These are phyloP conservation scores for Melinaea marsaeus DNA, from an alignment of 2,888 invertebrate genomes.

Conservation along the genomic window DNA sequence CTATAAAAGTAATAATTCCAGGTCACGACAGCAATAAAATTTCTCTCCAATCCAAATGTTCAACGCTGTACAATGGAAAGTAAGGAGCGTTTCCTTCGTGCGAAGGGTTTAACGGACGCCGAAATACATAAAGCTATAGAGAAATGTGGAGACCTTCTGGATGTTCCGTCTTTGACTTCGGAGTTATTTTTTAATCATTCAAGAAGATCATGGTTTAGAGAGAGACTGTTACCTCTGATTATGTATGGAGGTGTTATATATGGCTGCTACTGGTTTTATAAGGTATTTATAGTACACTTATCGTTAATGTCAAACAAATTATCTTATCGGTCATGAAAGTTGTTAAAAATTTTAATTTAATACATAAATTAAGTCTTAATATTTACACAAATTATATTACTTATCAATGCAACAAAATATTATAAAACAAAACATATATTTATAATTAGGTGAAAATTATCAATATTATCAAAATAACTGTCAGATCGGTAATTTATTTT, in stretches of 20 bases:
- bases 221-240: slow-evolving; percentile 83
- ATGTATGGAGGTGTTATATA: slow-evolving; percentile 88
- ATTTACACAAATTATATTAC: too few species aligned
- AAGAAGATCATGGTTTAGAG: slow-evolving; percentile 75
- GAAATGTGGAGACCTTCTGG: slow-evolving; percentile 73
- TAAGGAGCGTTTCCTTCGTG: slow-evolving; percentile 86
- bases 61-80: slow-evolving; percentile 85
- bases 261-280: slow-evolving; percentile 88
- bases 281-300: slow-evolving; percentile 71
- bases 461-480: too few species aligned
- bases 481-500: too few species aligned
- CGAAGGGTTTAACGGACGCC: slow-evolving; percentile 85
- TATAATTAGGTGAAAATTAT: too few species aligned
- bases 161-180: slow-evolving; percentile 59
- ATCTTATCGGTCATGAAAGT: too few species aligned
- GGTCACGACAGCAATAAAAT: slow-evolving; percentile 91
- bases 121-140: slow-evolving; percentile 87
- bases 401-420: too few species aligned
- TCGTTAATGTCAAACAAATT: too few species aligned
- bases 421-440: too few species aligned
- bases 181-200: slow-evolving; percentile 65
- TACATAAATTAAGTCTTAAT: too few species aligned
- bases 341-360: too few species aligned
- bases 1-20: slow-evolving; percentile 52
- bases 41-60: slow-evolving; percentile 91